Conservation (phyloP, 2,888 invertebrate species). For the Cerastoderma edule region DNA sequence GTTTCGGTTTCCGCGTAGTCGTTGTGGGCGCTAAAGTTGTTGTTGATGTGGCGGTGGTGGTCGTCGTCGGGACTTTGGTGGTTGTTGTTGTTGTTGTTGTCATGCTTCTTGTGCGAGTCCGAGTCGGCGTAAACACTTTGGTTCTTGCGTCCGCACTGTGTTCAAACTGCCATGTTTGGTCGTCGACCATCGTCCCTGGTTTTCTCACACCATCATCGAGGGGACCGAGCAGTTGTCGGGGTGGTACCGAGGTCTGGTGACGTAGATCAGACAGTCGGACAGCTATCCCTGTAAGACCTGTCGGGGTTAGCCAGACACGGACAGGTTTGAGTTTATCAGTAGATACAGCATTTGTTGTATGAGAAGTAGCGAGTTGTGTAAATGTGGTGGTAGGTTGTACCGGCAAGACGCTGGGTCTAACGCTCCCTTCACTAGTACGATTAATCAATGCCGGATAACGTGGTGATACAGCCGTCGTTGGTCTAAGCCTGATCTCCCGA, state of each 20-base stretch:
- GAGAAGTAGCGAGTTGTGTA: not conserved
- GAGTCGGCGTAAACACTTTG: not conserved
- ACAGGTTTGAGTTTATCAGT: not conserved
- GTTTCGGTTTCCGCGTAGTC: constrained; percentile 13
- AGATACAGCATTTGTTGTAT: not conserved
- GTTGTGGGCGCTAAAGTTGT: constrained; percentile 1
- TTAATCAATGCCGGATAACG: not conserved
- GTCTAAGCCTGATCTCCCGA: not conserved
- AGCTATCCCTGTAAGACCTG: too few species aligned
- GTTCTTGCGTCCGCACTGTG: not conserved
- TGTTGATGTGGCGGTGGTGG: not conserved
- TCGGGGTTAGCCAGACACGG: not conserved
- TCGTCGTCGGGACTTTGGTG: constrained; percentile 7
- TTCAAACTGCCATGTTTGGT: constrained; percentile 6
- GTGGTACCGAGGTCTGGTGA: not conserved
- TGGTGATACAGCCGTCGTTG: not conserved
- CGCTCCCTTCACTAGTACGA: not conserved
- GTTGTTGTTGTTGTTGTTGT: constrained; percentile 22
- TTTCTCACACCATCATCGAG: not conserved
- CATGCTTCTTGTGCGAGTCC: not conserved
- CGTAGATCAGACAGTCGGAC: too few species aligned
- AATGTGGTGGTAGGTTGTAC: constrained; percentile 4
- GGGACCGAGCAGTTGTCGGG: not conserved
- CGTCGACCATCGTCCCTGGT: not conserved
- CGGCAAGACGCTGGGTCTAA: constrained; percentile 2